These are phyloP conservation scores for Catostylus mosaicus DNA, from an alignment of 30 jellyfish, hydroid and myxozoan species.

Conservation along the genomic window DNA sequence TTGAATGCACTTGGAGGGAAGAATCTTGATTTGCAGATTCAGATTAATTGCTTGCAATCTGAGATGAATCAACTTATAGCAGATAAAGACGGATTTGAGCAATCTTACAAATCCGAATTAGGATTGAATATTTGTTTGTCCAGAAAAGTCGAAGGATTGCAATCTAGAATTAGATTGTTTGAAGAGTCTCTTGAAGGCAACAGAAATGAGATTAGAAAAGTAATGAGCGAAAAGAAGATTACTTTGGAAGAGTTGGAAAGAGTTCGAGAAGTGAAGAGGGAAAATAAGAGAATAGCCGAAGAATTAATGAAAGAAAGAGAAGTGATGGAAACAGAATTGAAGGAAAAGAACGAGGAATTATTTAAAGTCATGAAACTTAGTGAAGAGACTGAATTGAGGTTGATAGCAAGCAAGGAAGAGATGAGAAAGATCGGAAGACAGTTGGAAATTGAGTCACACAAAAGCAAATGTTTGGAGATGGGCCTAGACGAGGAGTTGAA, in stretches of 20 bases:
- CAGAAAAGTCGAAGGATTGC: not conserved
- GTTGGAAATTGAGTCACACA: not conserved
- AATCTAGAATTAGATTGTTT: not conserved
- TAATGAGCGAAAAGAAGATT: not conserved
- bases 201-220: not conserved
- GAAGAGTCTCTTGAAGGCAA: not conserved
- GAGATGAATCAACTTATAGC: not conserved
- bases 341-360: not conserved
- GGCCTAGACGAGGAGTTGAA: not conserved
- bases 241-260: not conserved
- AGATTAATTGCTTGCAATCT: not conserved
- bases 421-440: not conserved
- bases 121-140: not conserved
- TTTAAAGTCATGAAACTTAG: not conserved
- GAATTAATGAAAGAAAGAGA: not conserved
- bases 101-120: not conserved
- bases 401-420: not conserved
- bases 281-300: not conserved
- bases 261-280: not conserved
- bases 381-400: not conserved
- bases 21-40: not conserved
- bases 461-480: not conserved
- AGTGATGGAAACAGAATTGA: not conserved
- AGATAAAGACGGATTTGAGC: not conserved
- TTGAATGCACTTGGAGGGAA: not conserved